Evolutionary conservation across 2,797 vertebrate genomes (phyloP).

Genomic region (Tangara arthus): DNA sequence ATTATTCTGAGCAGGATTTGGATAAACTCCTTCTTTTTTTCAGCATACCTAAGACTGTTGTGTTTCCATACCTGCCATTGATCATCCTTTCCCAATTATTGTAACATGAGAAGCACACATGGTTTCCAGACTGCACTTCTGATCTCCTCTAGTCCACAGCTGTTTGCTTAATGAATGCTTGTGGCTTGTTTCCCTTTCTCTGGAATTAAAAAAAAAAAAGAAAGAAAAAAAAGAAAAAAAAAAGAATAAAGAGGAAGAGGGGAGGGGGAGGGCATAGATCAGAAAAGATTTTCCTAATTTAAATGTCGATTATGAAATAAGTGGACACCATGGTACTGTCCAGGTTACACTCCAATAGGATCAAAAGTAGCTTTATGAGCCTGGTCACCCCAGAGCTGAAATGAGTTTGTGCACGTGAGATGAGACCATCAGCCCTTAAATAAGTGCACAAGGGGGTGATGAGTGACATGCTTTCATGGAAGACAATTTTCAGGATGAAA

Average conservation of each 20-base stretch:
- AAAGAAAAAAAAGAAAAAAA: not conserved
- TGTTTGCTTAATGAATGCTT: slow-evolving; percentile 61
- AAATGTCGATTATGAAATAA: not conserved
- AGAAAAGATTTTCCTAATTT: slow-evolving; percentile 42
- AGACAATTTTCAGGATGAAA: slow-evolving; percentile 36
- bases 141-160: slow-evolving; percentile 44
- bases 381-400: slow-evolving; percentile 21
- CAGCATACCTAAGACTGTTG: slow-evolving; percentile 38
- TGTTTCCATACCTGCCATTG: slow-evolving; percentile 59
- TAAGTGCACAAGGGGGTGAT: slow-evolving; percentile 18
- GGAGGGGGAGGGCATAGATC: slow-evolving; percentile 14
- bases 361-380: slow-evolving; percentile 4
- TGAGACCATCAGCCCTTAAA: slow-evolving; percentile 32
- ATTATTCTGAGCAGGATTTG: slow-evolving; percentile 29
- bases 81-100: slow-evolving; percentile 66
- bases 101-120: slow-evolving; percentile 59
- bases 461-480: slow-evolving; percentile 38
- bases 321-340: not conserved
- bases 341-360: slow-evolving; percentile 26
- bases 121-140: slow-evolving; percentile 58
- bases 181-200: slow-evolving; percentile 59
- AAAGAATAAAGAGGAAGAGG: not conserved
- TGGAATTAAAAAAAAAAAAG: not conserved
- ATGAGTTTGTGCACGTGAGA: not conserved
- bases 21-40: not conserved